These are phyloP conservation scores for Aurelia sp. DNA, from an alignment of 30 jellyfish, hydroid and myxozoan genomes.

Conservation along the genomic window DNA sequence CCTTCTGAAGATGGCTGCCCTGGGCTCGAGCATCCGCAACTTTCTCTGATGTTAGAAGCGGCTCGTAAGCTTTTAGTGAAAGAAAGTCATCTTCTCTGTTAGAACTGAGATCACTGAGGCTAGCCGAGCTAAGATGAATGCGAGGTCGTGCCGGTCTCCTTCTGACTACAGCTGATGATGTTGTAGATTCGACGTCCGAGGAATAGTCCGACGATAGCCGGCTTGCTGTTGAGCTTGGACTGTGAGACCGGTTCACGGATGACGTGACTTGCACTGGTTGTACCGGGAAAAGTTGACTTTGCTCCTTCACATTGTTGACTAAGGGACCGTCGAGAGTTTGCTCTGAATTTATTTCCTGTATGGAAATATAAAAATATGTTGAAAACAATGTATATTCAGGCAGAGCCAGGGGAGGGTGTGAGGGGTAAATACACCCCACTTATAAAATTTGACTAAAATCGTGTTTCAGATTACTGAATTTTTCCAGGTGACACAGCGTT, in stretches of 20 bases:
- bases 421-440: no score
- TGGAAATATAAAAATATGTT: neutral
- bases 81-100: conserved; percentile 38
- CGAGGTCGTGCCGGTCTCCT: conserved; percentile 76
- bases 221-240: conserved; percentile 73
- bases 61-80: conserved; percentile 6
- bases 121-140: conserved; percentile 72
- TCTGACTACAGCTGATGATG: conserved; percentile 48
- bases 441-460: no score
- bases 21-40: neutral
- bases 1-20: neutral
- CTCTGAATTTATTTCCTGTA: conserved; percentile 40
- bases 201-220: conserved; percentile 60
- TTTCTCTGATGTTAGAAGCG: conserved; percentile 23
- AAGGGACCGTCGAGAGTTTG: conserved; percentile 4
- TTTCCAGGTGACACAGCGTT: no score
- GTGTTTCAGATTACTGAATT: no score
- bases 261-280: neutral
- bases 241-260: conserved; percentile 31
- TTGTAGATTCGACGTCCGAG: conserved; percentile 71
- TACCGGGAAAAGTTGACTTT: conserved; percentile 9
- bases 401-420: no score
- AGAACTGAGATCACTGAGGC: conserved; percentile 53
- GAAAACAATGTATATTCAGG: no score
- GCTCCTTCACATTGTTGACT: neutral